phyloP scores from a whole-genome alignment of 2,797 vertebrate species.

The Aselliscus stoliczkanus region DNA sequence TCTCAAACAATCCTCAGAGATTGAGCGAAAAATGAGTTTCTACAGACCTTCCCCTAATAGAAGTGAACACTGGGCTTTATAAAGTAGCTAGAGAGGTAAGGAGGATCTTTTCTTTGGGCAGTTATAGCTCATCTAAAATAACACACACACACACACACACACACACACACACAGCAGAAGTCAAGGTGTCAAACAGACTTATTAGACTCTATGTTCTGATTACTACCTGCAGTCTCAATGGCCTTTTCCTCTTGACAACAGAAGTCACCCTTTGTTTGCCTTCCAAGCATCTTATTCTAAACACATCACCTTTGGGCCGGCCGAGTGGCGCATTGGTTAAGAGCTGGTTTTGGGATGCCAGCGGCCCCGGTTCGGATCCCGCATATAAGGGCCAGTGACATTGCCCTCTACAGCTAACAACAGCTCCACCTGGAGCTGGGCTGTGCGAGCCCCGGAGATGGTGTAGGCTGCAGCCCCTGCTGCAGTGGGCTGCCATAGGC shows the following conservation, averaged over 20 bases:
- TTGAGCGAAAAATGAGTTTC: conserved; percentile 28
- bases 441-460: no score
- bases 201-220: not conserved
- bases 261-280: not conserved
- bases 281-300: not conserved
- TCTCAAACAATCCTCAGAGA: not conserved
- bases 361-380: no score
- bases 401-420: no score
- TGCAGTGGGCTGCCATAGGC: no score
- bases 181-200: not conserved
- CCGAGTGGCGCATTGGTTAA: no score
- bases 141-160: not conserved
- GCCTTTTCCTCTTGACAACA: not conserved
- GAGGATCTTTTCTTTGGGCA: not conserved
- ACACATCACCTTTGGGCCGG: fast-evolving
- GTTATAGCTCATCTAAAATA: not conserved
- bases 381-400: no score
- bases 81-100: not conserved
- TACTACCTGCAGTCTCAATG: fast-evolving
- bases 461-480: no score
- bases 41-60: not conserved
- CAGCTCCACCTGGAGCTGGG: no score
- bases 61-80: not conserved
- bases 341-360: no score
- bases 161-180: not conserved